Percentiles rank a stretch among this genome's conserved stretches.
Evolutionary conservation across 2,888 invertebrate species (phyloP).

Genomic region (Dicycla oo): DNA sequence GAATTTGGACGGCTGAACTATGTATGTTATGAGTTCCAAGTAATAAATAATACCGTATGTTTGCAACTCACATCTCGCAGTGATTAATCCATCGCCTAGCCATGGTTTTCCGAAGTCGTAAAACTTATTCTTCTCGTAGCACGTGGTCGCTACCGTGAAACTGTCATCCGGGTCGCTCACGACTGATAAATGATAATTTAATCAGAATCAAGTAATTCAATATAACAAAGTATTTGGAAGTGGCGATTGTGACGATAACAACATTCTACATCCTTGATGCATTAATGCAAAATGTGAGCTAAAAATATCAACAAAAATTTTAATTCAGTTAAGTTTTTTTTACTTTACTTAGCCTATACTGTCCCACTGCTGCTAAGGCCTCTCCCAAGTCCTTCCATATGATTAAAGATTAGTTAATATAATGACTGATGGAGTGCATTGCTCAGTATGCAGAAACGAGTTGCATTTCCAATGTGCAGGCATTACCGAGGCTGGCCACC

Average conservation of each 20-base stretch:
- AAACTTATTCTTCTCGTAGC: conserved; percentile 79
- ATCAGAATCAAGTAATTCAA: background rate
- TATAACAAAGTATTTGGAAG: background rate
- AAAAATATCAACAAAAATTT: no score
- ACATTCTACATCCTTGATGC: background rate
- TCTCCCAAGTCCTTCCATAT: no score
- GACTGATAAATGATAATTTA: conserved; percentile 67
- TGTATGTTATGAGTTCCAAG: background rate
- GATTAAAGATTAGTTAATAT: no score
- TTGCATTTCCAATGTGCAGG: no score
- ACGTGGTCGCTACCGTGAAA: conserved; percentile 79
- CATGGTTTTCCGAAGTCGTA: conserved; percentile 83
- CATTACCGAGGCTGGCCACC: no score
- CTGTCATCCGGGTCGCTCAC: conserved; percentile 83
- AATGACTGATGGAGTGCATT: no score
- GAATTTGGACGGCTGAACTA: background rate
- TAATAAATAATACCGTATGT: background rate
- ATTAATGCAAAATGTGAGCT: background rate
- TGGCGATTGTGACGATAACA: no score
- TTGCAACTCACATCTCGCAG: conserved; percentile 75
- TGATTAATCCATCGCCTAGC: conserved; percentile 83
- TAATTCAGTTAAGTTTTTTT: no score
- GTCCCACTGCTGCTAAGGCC: no score
- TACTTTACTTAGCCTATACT: no score
- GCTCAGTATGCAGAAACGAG: no score